Conservation (phyloP, 2,113 vertebrate species). For the Thamnophis sirtalis region DNA sequence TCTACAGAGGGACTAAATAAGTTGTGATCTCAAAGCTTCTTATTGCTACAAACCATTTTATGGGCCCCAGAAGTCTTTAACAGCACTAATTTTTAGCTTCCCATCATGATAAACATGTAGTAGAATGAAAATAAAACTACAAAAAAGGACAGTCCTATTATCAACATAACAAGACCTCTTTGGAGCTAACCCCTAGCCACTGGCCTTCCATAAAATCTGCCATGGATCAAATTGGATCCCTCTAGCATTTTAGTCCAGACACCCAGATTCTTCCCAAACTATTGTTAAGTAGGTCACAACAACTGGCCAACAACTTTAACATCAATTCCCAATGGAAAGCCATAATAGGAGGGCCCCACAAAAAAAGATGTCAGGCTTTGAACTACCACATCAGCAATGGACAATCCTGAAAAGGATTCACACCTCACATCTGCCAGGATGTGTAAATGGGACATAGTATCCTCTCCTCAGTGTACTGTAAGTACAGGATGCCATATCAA, state of each 20-base stretch:
- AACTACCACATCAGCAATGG: neutral
- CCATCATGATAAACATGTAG: neutral
- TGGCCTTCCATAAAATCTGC: neutral
- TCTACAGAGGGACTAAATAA: neutral
- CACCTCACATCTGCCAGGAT: neutral
- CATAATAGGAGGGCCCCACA: neutral
- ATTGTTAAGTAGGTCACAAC: neutral
- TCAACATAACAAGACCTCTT: neutral
- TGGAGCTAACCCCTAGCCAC: neutral
- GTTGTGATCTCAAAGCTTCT: neutral
- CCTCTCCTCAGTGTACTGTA: neutral
- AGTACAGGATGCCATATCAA: neutral
- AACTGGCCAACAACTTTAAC: neutral
- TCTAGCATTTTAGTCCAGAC: neutral
- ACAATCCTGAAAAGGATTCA: neutral
- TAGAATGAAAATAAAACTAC: neutral
- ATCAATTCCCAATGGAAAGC: neutral
- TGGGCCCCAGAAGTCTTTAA: neutral
- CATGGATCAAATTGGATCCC: neutral
- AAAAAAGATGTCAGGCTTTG: neutral
- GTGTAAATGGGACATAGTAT: neutral
- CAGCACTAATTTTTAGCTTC: neutral
- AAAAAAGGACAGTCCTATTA: neutral
- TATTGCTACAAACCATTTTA: neutral
- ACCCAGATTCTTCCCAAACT: neutral